A percentile compares a stretch with the other conserved stretches of the same genome.
phyloP scores from a whole-genome alignment of 2,797 vertebrate species.

The Varecia variegata region DNA sequence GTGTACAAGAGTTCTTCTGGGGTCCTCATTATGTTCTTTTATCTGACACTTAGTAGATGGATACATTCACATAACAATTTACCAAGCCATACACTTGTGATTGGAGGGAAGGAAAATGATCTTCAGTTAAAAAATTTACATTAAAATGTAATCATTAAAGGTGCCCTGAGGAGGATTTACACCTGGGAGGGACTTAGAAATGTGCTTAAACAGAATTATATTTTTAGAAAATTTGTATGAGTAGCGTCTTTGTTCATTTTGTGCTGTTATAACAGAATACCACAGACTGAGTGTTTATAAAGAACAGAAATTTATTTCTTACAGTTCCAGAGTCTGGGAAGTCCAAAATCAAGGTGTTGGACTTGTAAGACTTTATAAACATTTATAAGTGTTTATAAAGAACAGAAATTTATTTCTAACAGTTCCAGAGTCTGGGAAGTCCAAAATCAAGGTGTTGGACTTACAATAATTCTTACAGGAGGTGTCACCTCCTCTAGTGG shows the following conservation, averaged over 20 bases:
- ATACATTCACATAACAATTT: not conserved
- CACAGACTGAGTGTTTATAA: not conserved
- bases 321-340: not conserved
- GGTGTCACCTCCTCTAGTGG: not conserved
- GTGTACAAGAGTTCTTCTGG: not conserved
- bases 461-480: too few relatives aligned
- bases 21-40: not conserved
- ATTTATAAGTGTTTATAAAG: not conserved
- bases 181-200: not conserved
- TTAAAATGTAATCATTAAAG: not conserved
- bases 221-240: not conserved
- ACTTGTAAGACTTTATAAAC: too few relatives aligned
- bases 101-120: not conserved
- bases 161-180: not conserved
- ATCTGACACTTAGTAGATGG: not conserved
- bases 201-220: not conserved
- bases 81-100: not conserved
- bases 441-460: not conserved
- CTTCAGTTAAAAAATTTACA: constrained; percentile 7
- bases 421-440: not conserved
- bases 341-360: not conserved
- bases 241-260: not conserved
- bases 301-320: not conserved
- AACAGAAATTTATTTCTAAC: not conserved
- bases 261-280: not conserved